A percentile compares a stretch with the other conserved stretches of the same genome.
Conservation (phyloP, 30 jellyfish, hydroid and myxozoan genomes). For the Aurelia sp. region DNA sequence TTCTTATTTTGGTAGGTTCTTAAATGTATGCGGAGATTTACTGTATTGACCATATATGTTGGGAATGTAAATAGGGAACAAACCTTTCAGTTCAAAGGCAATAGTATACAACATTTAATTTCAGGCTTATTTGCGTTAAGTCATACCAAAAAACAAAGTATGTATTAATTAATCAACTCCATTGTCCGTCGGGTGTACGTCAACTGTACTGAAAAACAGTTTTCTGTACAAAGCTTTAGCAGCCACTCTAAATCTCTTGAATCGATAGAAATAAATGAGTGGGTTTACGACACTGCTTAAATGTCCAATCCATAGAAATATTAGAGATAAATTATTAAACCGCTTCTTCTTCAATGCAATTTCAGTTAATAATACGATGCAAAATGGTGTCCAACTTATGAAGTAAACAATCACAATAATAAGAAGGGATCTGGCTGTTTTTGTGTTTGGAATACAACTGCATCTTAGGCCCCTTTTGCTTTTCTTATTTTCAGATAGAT, state of each 20-base stretch:
- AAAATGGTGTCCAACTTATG: constrained; percentile 66
- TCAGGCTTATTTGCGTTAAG: no score
- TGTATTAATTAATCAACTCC: no score
- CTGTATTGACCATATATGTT: no score
- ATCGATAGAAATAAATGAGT: constrained; percentile 37
- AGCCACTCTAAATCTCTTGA: constrained; percentile 26
- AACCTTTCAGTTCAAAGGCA: no score
- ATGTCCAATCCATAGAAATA: constrained; percentile 66
- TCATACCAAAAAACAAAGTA: no score
- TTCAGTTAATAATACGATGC: constrained; percentile 41
- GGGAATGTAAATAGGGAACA: no score
- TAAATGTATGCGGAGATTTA: no score
- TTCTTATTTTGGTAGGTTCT: no score
- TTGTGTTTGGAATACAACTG: constrained; percentile 33
- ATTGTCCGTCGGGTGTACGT: neutral
- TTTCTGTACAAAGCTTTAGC: constrained; percentile 5
- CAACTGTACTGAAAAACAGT: neutral
- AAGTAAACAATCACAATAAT: constrained; percentile 46
- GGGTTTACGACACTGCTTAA: constrained; percentile 53
- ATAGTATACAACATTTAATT: no score
- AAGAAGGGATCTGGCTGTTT: constrained; percentile 47
- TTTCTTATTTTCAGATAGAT: neutral
- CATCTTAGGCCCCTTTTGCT: constrained; percentile 5
- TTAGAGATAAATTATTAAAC: constrained; percentile 11
- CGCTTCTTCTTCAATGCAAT: constrained; percentile 31